phyloP scores from a whole-genome alignment of 1,140 invertebrate species.

The Drosophila oshimai region DNA sequence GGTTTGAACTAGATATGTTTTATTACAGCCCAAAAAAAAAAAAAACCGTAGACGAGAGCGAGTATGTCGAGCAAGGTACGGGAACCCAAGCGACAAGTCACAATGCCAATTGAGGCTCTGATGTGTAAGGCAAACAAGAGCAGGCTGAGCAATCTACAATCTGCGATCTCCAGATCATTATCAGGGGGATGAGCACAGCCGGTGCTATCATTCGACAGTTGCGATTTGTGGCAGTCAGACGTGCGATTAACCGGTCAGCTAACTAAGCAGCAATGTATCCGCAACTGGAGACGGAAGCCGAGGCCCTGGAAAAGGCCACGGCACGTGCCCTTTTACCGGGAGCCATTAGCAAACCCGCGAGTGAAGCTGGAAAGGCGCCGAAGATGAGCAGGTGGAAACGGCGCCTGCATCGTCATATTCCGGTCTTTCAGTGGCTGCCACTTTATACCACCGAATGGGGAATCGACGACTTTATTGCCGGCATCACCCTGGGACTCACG shows the following conservation, averaged over 20 bases:
- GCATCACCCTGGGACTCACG: slow-evolving; percentile 90
- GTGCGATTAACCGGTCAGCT: not conserved
- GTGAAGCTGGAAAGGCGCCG: slow-evolving; percentile 14
- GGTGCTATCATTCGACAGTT: slow-evolving; percentile 41
- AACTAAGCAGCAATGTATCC: slow-evolving; percentile 55
- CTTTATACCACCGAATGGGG: slow-evolving; percentile 85
- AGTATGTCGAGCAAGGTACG: not conserved
- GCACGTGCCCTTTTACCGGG: slow-evolving; percentile 32
- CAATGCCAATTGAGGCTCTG: slow-evolving; percentile 47
- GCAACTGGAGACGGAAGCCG: slow-evolving; percentile 51
- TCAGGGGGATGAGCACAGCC: slow-evolving; percentile 26
- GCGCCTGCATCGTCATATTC: slow-evolving; percentile 44
- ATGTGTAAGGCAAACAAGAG: slow-evolving; percentile 54
- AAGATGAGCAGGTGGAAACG: slow-evolving; percentile 41
- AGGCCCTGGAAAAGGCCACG: slow-evolving; percentile 47
- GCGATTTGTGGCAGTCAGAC: slow-evolving; percentile 44
- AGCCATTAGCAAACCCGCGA: slow-evolving; percentile 11
- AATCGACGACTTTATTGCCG: slow-evolving; percentile 88
- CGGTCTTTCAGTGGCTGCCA: slow-evolving; percentile 86
- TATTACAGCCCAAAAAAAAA: slow-evolving; percentile 18
- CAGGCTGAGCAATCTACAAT: slow-evolving; percentile 1
- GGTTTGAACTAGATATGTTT: slow-evolving; percentile 29
- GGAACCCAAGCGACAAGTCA: not conserved
- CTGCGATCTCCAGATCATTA: slow-evolving; percentile 32
- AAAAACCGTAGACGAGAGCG: not conserved